phyloP scores from a whole-genome alignment of 2,888 invertebrate species.

The Mantis religiosa region DNA sequence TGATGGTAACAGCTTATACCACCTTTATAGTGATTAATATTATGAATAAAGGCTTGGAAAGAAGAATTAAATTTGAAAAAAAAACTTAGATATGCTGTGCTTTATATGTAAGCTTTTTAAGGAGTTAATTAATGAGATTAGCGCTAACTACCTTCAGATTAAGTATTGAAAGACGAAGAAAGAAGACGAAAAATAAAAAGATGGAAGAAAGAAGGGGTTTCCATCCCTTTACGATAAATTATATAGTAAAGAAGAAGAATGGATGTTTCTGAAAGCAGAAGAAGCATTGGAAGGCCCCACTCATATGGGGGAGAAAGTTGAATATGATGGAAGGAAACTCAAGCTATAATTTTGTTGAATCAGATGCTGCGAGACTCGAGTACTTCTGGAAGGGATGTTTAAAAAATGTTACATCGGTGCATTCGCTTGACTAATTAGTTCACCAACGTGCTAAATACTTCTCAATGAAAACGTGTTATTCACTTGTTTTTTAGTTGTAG shows the following conservation, averaged over 20 bases:
- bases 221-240: no score
- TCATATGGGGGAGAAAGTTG: background rate
- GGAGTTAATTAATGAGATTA: no score
- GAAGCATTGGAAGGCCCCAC: background rate
- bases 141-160: no score
- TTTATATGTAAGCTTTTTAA: no score
- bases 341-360: background rate
- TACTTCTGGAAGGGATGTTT: background rate
- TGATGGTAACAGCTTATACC: no score
- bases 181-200: no score
- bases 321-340: background rate
- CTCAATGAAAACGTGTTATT: background rate
- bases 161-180: no score
- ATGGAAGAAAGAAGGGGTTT: no score
- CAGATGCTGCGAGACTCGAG: background rate
- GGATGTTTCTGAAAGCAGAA: background rate
- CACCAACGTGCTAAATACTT: background rate
- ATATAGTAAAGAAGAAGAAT: background rate
- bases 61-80: no score
- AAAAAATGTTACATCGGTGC: background rate
- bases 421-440: background rate
- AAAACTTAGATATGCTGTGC: no score
- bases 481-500: background rate
- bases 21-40: no score
- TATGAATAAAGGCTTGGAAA: no score